Base-by-base conservation (phyloP, 1,140 invertebrate genomes). In the Zaprionus camerounensis region DNA sequence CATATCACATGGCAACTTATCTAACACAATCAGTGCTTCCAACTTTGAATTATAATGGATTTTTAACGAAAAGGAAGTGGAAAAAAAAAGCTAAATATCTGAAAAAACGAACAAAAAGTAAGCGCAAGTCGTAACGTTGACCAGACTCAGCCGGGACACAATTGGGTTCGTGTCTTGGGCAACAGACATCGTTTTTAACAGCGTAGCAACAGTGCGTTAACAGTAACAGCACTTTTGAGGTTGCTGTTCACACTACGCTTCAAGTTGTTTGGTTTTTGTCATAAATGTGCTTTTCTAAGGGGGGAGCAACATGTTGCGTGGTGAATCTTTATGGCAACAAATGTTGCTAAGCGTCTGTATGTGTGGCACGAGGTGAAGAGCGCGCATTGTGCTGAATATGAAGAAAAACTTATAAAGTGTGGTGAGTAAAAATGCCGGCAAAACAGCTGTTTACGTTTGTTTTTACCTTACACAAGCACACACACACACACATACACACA, bases 391-490 rank as follows among this genome's bases (percentile, higher is more conserved):
- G 77, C 77, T 87, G 84, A 87, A 87, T 87, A 64, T 56, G 65
- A 86, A 71, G 58, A 20, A 65, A 57, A 80, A 68, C 53, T 49
- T 59, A 73, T 31, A 58, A 57, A 71, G 72, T 81, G 69, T 79
- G 85, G 85, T 81, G 85, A 22, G 64, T 77, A 72, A 74, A 82
- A 78, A 91, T 79, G 87, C 87, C 87, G 87, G 87, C 76, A 87
- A 91, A 91, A 82, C 87, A 91, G 82, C 87, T 91, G 87, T 74
- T 91, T 69, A 65, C 41, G n/a, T 61, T 66, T 59, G 61, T 51
- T 51, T 51, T 51, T 24, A 13, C 46, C 17, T 13, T 22, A 24
- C 20, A 44, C 46, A 22, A 17, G 3, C 17, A 22, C 20, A 22
- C 41, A 13, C 20, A 49, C 46, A 51, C 44, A 46, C 44, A 46